Percentiles rank a stretch among this genome's conserved stretches.
Conservation (phyloP, 2,888 invertebrate genomes). For the Tenthredo scrophulariae region DNA sequence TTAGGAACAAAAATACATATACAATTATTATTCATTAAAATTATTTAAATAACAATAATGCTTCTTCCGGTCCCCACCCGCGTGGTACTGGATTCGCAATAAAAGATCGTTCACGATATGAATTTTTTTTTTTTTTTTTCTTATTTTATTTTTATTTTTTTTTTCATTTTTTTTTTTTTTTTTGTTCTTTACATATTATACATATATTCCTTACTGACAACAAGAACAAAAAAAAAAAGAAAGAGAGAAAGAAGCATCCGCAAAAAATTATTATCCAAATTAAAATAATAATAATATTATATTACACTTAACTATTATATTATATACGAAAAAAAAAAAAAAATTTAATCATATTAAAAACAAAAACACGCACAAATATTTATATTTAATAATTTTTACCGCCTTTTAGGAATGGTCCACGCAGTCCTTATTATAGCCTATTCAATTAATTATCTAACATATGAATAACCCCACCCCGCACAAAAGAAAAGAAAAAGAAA, state of each 20-base stretch:
- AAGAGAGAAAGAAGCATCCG: background rate
- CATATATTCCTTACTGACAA: background rate
- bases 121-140: background rate
- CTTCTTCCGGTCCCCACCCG: background rate
- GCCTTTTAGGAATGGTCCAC: slow-evolving; percentile 73
- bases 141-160: no score
- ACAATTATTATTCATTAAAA: background rate
- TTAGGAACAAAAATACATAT: background rate
- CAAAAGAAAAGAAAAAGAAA: no score
- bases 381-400: slow-evolving; percentile 19
- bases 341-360: slow-evolving; percentile 21
- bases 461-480: background rate
- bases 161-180: background rate
- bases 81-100: background rate
- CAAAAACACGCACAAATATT: background rate
- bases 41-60: background rate
- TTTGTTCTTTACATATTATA: background rate
- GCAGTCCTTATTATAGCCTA: slow-evolving; percentile 70
- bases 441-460: slow-evolving; percentile 22
- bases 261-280: background rate
- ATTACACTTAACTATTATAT: background rate
- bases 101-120: slow-evolving; percentile 8
- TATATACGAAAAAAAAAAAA: background rate
- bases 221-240: background rate
- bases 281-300: background rate